Evolutionary conservation across 2,113 vertebrate species (phyloP).

Genomic region (Oplegnathus fasciatus): DNA sequence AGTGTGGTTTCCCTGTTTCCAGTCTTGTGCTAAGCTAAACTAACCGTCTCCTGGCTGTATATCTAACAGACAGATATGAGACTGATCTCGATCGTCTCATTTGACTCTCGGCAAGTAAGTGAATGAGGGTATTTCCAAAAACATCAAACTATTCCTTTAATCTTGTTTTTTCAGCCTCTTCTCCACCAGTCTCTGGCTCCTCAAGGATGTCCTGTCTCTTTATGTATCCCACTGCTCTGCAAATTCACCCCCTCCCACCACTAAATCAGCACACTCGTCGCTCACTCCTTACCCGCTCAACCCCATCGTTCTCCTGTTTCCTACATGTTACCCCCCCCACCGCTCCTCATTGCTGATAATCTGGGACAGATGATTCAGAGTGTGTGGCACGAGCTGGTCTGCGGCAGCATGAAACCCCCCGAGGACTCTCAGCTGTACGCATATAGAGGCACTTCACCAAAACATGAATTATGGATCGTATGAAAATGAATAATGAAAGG

Average conservation of each 20-base stretch:
- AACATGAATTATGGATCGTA: conserved; percentile 75
- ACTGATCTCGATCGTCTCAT: not conserved
- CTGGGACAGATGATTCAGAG: conserved; percentile 57
- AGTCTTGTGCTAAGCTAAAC: not conserved
- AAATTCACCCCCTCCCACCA: not conserved
- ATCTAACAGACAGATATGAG: not conserved
- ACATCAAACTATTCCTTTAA: not conserved
- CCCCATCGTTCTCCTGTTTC: conserved; percentile 13
- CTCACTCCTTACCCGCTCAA: not conserved
- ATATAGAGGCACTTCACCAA: conserved; percentile 45
- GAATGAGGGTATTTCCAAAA: not conserved
- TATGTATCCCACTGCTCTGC: conserved; percentile 14
- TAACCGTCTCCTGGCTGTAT: not conserved
- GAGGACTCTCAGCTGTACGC: conserved; percentile 20
- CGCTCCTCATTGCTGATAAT: conserved; percentile 39
- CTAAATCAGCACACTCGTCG: conserved; percentile 21
- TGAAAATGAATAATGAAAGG: conserved; percentile 74
- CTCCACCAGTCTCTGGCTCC: not conserved
- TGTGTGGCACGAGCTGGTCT: conserved; percentile 26
- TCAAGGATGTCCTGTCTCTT: conserved; percentile 8
- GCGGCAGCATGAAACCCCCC: conserved; percentile 26
- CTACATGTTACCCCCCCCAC: not conserved
- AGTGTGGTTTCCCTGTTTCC: not conserved
- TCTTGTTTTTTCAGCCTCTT: not conserved
- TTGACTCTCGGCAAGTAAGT: not conserved